These are phyloP conservation scores for Lasioglossum marginatum DNA, from an alignment of 2,888 invertebrate species.

Conservation along the genomic window DNA sequence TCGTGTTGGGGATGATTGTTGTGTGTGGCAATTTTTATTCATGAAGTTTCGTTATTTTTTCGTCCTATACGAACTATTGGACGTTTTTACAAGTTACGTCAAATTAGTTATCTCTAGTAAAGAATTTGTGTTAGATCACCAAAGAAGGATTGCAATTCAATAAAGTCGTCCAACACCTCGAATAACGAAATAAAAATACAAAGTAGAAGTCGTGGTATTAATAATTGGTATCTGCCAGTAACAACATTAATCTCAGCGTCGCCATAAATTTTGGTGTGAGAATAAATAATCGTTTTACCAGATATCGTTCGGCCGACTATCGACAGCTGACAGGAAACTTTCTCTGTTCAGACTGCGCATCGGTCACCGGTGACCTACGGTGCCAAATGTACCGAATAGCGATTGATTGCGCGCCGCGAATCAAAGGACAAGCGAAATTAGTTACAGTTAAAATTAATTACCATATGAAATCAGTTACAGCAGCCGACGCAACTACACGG, in stretches of 20 bases:
- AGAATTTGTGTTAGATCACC: background rate
- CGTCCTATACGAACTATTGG: background rate
- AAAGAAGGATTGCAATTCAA: background rate
- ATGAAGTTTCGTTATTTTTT: background rate
- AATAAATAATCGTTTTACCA: conserved; percentile 4
- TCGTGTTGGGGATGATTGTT: background rate
- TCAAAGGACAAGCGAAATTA: conserved; percentile 13
- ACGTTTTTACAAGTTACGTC: background rate
- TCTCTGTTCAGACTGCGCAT: background rate
- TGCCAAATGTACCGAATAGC: conserved; percentile 9
- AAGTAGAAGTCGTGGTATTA: background rate
- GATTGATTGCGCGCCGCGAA: conserved; percentile 5
- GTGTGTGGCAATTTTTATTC: background rate
- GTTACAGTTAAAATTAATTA: conserved; percentile 7
- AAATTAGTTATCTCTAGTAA: background rate
- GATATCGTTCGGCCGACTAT: background rate
- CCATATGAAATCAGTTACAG: conserved; percentile 7
- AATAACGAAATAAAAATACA: background rate
- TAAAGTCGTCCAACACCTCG: background rate
- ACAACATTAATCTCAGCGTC: background rate
- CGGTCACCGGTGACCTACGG: conserved; percentile 5
- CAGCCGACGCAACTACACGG: background rate
- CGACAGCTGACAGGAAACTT: background rate
- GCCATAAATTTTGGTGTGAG: background rate
- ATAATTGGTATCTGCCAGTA: background rate